Percentiles rank a stretch among this genome's conserved stretches.
Evolutionary conservation across 2,113 vertebrate genomes (phyloP).

Genomic region (Procapra przewalskii): DNA sequence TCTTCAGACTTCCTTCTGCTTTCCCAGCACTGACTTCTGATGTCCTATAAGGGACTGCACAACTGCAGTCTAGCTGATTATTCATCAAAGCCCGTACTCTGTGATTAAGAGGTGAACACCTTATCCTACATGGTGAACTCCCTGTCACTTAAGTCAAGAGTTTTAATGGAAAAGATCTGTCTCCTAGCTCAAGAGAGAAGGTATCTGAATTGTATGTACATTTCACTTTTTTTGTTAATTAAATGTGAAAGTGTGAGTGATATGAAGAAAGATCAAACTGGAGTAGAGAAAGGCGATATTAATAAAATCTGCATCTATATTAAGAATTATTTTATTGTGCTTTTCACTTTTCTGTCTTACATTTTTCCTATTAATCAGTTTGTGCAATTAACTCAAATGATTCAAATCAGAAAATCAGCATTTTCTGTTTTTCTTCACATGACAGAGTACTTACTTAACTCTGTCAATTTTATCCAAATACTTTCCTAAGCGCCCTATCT

Average conservation of each 20-base stretch:
- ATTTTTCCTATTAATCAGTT: neutral
- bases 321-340: neutral
- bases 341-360: neutral
- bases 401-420: neutral
- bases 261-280: neutral
- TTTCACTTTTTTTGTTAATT: neutral
- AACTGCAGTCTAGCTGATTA: neutral
- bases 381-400: neutral
- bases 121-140: neutral
- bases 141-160: neutral
- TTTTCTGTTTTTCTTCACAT: neutral
- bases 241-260: neutral
- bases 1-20: neutral
- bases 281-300: neutral
- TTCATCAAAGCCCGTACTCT: neutral
- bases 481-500: neutral
- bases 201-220: neutral
- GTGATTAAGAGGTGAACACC: neutral
- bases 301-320: neutral
- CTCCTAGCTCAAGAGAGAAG: neutral
- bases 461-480: neutral
- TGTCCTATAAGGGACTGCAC: neutral
- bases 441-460: neutral
- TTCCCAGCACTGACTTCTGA: neutral
- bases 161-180: neutral